Percentiles rank a stretch among this genome's conserved stretches.
These are phyloP conservation scores for Drosophila willistoni DNA, from an alignment of 1,140 invertebrate genomes.

Conservation along the genomic window DNA sequence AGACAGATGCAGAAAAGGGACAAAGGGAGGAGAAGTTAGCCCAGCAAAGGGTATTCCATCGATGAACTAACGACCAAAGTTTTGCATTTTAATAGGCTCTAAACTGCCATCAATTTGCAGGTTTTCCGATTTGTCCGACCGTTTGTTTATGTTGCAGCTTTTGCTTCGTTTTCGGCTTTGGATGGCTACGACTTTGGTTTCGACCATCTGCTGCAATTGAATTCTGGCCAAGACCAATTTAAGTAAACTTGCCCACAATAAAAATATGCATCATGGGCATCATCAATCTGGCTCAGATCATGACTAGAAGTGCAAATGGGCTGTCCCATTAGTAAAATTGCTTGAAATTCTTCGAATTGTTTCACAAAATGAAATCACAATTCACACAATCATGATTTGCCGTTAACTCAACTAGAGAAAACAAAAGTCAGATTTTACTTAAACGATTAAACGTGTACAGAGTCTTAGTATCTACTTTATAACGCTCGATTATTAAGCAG, in stretches of 20 bases:
- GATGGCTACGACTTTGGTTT: conserved; percentile 11
- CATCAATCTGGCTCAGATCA: neutral
- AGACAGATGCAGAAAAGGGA: neutral
- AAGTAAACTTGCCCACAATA: conserved; percentile 30
- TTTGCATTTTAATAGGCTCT: conserved; percentile 74
- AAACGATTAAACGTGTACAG: too few relatives aligned
- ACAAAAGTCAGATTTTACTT: neutral
- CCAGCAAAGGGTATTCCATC: conserved; percentile 22
- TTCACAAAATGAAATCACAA: too few relatives aligned
- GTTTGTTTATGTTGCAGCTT: neutral
- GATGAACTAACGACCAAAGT: conserved; percentile 37
- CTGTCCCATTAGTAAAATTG: neutral
- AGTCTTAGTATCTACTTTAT: too few relatives aligned
- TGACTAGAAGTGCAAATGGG: neutral
- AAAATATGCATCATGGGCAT: neutral
- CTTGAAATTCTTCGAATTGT: neutral
- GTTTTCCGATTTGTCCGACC: conserved; percentile 16
- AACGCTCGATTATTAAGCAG: too few relatives aligned
- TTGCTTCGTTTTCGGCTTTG: neutral
- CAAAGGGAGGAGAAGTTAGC: neutral
- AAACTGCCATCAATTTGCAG: conserved; percentile 44
- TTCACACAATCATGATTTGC: neutral
- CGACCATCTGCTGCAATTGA: conserved; percentile 32
- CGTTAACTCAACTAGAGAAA: neutral
- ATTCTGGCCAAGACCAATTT: conserved; percentile 46